These are phyloP conservation scores for Panthera leo DNA, from an alignment of 2,113 vertebrate species.

Conservation along the genomic window DNA sequence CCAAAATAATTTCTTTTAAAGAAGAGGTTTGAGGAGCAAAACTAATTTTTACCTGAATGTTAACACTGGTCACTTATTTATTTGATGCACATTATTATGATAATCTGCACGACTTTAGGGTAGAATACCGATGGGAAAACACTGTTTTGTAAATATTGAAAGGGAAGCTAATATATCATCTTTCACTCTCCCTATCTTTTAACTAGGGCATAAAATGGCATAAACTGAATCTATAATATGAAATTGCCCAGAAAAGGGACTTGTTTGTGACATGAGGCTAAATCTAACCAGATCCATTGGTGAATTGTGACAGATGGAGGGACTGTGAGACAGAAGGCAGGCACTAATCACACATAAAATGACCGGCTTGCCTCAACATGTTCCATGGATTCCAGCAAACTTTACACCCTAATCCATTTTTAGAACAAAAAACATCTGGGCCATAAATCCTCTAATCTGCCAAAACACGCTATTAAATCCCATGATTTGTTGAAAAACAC, in stretches of 20 bases:
- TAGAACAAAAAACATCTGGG: constrained; percentile 99
- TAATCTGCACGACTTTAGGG: constrained; percentile 69
- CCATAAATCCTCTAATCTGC: constrained; percentile 98
- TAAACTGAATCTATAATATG: constrained; percentile 88
- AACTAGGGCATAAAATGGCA: constrained; percentile 86
- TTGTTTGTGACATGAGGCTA: constrained; percentile 89
- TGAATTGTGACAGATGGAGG: constrained; percentile 93
- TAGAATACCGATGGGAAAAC: constrained; percentile 69
- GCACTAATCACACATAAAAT: constrained; percentile 90
- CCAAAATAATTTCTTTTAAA: constrained; percentile 78
- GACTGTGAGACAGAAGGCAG: constrained; percentile 88
- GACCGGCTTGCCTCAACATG: constrained; percentile 90
- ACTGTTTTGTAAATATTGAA: constrained; percentile 79
- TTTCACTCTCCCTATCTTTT: constrained; percentile 81
- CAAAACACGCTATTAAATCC: constrained; percentile 97
- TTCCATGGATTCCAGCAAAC: constrained; percentile 94
- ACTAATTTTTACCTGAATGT: constrained; percentile 77
- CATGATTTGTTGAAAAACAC: constrained; percentile 99
- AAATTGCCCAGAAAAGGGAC: constrained; percentile 91
- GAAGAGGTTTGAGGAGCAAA: constrained; percentile 61
- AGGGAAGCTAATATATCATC: constrained; percentile 78
- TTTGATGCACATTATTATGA: constrained; percentile 71
- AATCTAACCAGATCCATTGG: constrained; percentile 89
- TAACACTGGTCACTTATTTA: constrained; percentile 76
- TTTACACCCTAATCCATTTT: constrained; percentile 99